phyloP scores from a whole-genome alignment of 2,113 vertebrate genomes.

The Limnothrissa miodon region DNA sequence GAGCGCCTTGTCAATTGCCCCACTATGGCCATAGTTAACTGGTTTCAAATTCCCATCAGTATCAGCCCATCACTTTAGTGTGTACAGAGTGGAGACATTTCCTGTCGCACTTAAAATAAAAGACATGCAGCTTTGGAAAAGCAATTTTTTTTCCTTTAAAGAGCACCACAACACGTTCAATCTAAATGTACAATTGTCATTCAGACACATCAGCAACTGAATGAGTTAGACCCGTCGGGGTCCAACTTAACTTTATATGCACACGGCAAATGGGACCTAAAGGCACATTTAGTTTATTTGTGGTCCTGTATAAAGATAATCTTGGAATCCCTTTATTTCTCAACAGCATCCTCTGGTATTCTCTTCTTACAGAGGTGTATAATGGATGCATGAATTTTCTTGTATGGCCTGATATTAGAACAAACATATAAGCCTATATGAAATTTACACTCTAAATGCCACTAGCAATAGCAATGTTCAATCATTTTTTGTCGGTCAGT shows the following conservation, averaged over 20 bases:
- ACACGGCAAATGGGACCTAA: neutral
- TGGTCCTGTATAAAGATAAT: neutral
- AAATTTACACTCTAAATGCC: neutral
- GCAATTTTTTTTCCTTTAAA: neutral
- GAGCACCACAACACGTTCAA: neutral
- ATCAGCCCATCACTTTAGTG: neutral
- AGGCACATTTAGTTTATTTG: neutral
- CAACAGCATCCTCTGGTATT: neutral
- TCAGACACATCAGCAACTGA: slow-evolving; percentile 1
- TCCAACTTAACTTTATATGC: slow-evolving; percentile 2
- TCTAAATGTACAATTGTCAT: neutral
- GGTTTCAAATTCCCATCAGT: neutral
- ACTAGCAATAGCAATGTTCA: neutral
- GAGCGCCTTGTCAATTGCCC: slow-evolving; percentile 14
- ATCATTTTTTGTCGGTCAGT: no score
- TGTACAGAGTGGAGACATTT: neutral
- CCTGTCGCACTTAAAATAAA: neutral
- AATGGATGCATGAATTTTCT: slow-evolving; percentile 34
- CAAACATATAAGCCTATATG: neutral
- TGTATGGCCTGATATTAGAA: slow-evolving; percentile 13
- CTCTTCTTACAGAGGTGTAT: neutral
- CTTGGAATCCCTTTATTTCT: slow-evolving; percentile 4
- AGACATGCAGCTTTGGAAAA: neutral
- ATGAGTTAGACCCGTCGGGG: neutral
- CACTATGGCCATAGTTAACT: neutral